Percentiles rank a stretch among this genome's conserved stretches.
Evolutionary conservation across 2,113 vertebrate species (phyloP).

Genomic region (Hylia prasina): DNA sequence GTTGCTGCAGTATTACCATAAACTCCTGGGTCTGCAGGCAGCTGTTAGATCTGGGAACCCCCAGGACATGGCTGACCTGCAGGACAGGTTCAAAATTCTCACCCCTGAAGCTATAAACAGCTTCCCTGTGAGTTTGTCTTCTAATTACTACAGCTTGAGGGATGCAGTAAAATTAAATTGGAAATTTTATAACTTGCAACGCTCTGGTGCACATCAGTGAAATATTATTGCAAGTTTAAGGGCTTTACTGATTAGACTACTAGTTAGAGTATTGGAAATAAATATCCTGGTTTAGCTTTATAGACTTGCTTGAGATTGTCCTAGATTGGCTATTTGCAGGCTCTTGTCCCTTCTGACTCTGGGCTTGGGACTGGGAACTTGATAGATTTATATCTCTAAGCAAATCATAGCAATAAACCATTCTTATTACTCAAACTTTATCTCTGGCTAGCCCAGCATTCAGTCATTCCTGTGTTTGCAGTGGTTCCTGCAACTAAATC

Average conservation of each 20-base stretch:
- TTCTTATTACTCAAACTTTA: conserved; percentile 39
- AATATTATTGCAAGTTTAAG: conserved; percentile 80
- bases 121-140: conserved; percentile 85
- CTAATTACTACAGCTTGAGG: conserved; percentile 77
- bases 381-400: conserved; percentile 54
- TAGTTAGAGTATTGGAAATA: conserved; percentile 73
- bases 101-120: conserved; percentile 85
- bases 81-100: conserved; percentile 86
- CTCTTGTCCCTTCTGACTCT: conserved; percentile 17
- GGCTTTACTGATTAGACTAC: conserved; percentile 77
- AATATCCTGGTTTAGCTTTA: conserved; percentile 75
- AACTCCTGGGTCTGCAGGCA: conserved; percentile 80
- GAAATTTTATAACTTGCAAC: conserved; percentile 81
- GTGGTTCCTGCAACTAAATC: not conserved
- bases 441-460: not conserved
- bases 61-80: conserved; percentile 67
- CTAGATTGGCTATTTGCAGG: conserved; percentile 24
- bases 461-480: not conserved
- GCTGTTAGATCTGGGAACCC: conserved; percentile 71
- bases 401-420: conserved; percentile 21
- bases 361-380: conserved; percentile 18
- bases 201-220: conserved; percentile 78
- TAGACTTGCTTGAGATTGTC: conserved; percentile 48
- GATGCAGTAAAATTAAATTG: conserved; percentile 81
- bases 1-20: conserved; percentile 81